phyloP scores from a whole-genome alignment of 2,888 invertebrate species.

The Rhynchonema sp. region DNA sequence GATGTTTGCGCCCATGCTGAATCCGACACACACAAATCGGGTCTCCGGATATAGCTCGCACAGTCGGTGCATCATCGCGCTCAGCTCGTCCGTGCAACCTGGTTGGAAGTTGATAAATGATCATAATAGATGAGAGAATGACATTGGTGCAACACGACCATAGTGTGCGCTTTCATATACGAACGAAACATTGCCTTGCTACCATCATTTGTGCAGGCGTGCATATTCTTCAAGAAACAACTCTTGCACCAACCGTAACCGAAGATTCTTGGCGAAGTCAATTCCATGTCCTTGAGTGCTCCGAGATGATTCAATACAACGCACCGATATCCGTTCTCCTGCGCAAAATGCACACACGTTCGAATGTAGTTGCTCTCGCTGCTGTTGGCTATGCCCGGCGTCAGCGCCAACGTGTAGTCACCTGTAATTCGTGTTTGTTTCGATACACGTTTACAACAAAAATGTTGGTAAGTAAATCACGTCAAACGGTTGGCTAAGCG shows the following conservation, averaged over 20 bases:
- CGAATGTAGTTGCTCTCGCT: constrained; percentile 83
- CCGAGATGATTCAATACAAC: constrained; percentile 85
- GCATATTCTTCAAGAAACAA: no score
- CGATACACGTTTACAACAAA: background rate
- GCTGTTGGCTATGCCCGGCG: constrained; percentile 78
- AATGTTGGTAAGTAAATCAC: background rate
- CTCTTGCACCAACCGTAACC: constrained; percentile 50
- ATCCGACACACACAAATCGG: constrained; percentile 63
- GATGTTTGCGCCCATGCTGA: constrained; percentile 78
- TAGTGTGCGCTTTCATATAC: no score
- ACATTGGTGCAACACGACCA: no score
- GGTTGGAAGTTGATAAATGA: no score
- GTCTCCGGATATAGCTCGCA: constrained; percentile 45
- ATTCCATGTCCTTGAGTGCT: constrained; percentile 58
- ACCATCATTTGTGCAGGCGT: no score
- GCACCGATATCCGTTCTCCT: constrained; percentile 71
- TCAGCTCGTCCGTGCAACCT: constrained; percentile 76
- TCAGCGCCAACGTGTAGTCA: constrained; percentile 66
- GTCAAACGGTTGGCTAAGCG: no score
- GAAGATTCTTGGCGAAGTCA: constrained; percentile 70
- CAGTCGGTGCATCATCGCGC: constrained; percentile 57
- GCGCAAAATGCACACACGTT: constrained; percentile 75
- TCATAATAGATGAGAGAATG: no score
- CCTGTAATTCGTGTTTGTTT: constrained; percentile 22
- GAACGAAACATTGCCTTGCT: no score